phyloP scores from a whole-genome alignment of 2,797 vertebrate species.

The Ataeniobius toweri region DNA sequence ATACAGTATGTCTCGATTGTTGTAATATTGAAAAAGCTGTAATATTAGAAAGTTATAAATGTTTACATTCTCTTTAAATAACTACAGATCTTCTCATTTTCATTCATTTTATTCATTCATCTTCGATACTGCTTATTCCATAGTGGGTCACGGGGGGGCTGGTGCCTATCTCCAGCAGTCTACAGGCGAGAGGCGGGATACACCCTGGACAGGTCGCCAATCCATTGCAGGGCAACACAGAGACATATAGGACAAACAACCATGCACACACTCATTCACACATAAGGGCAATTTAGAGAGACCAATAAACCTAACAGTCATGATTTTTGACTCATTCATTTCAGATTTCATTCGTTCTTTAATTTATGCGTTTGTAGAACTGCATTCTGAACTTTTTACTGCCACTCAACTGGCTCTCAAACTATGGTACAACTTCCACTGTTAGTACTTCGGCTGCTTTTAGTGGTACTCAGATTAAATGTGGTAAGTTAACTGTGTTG shows the following conservation, averaged over 20 bases:
- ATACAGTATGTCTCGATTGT: not conserved
- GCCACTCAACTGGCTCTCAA: not conserved
- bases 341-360: not conserved
- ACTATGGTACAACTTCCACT: not conserved
- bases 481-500: not conserved
- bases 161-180: too few relatives aligned
- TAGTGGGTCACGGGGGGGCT: too few relatives aligned
- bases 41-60: constrained; percentile 6
- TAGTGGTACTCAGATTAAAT: not conserved
- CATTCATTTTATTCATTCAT: not conserved
- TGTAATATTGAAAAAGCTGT: constrained; percentile 5
- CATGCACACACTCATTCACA: too few relatives aligned
- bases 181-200: too few relatives aligned
- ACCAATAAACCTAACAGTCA: too few relatives aligned
- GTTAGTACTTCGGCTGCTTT: not conserved
- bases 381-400: not conserved
- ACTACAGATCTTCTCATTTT: not conserved
- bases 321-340: too few relatives aligned
- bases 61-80: constrained; percentile 4
- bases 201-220: too few relatives aligned
- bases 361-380: not conserved
- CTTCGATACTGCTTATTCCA: too few relatives aligned
- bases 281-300: too few relatives aligned
- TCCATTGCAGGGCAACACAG: too few relatives aligned
- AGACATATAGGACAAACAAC: too few relatives aligned